A percentile compares a stretch with the other conserved stretches of the same genome.
These are phyloP conservation scores for Thalassarche chlororhynchos DNA, from an alignment of 2,113 vertebrate genomes.

Conservation along the genomic window DNA sequence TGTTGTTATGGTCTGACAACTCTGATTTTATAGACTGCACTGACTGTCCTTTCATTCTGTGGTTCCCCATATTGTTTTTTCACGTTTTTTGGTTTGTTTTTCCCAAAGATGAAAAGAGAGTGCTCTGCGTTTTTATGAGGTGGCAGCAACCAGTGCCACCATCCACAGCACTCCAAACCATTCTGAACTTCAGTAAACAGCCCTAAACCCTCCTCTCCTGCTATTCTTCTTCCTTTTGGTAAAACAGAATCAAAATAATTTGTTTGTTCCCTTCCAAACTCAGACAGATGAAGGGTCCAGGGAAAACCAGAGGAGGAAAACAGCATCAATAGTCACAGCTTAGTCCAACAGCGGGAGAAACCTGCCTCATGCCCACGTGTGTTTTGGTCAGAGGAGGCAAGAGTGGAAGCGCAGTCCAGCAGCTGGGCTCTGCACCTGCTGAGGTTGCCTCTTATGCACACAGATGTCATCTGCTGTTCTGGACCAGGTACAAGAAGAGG, in stretches of 20 bases:
- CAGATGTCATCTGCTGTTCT: conserved; percentile 31
- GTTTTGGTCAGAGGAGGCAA: background rate
- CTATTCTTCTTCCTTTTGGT: background rate
- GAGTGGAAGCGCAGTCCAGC: background rate
- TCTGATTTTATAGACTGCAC: background rate
- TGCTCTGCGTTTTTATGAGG: background rate
- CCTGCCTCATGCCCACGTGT: background rate
- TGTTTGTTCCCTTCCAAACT: background rate
- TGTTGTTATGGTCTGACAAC: background rate
- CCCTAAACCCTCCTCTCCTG: background rate
- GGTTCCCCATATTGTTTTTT: background rate
- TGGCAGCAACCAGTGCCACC: background rate
- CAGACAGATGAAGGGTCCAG: background rate
- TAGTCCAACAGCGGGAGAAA: background rate
- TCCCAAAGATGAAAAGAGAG: background rate
- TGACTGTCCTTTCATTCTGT: background rate
- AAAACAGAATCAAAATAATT: background rate
- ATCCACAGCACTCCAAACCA: background rate
- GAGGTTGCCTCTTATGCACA: background rate
- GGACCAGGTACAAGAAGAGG: background rate
- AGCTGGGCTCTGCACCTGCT: conserved; percentile 34
- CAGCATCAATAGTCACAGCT: background rate
- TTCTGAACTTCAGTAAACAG: background rate
- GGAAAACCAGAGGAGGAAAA: background rate
- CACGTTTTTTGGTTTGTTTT: background rate